Base-by-base conservation (phyloP, 1,140 invertebrate species). In the Latrodectus geometricus region DNA sequence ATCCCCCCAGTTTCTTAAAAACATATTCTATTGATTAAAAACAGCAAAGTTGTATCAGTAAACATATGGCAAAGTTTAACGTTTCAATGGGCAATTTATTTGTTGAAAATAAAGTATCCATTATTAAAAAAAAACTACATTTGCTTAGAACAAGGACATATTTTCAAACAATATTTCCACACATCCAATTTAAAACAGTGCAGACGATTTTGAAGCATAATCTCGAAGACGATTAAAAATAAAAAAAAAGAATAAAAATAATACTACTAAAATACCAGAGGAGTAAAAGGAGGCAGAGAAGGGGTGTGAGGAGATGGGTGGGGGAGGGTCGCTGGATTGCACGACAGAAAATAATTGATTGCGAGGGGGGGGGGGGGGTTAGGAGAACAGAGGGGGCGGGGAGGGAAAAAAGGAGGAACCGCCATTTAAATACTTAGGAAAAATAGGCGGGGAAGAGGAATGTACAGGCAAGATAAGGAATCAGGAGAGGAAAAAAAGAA, bases 331-430 rank as follows among this genome's bases (percentile, higher is more conserved):
- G 8, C 12, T 17, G 20, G 17, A n/a, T 70, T 54, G 50, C 78
- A 15, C 49, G 48, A 56, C 17, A 23, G 66, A 80, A 70, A 81
- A 81, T 81, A 81, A 81, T 81, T 81, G 78, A 81, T 81, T 81
- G 52, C 66, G 23, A 54, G n/a, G 66, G 15, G 21, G 20, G 68
- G 78, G 15, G 52, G 20, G 48, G 65, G 49, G 61, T 17, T 20
- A 21, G 54, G 49, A 20, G 15, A 76, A 21, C 11, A 23, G 61
- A 77, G 61, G 35, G 50, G 49, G 66, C 50, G 61, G 20, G 54
- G 20, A 23, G 49, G 48, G 15, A 76, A 21, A 23, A 23, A 54
- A 77, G 61, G 61, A 66, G 23, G 76, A 56, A 17, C 61, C 17
- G 78, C 66, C 68, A 81, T 81, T 81, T 81, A 70, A 81, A 81